phyloP scores from a whole-genome alignment of 2,888 invertebrate genomes.

The Aromia moschata region DNA sequence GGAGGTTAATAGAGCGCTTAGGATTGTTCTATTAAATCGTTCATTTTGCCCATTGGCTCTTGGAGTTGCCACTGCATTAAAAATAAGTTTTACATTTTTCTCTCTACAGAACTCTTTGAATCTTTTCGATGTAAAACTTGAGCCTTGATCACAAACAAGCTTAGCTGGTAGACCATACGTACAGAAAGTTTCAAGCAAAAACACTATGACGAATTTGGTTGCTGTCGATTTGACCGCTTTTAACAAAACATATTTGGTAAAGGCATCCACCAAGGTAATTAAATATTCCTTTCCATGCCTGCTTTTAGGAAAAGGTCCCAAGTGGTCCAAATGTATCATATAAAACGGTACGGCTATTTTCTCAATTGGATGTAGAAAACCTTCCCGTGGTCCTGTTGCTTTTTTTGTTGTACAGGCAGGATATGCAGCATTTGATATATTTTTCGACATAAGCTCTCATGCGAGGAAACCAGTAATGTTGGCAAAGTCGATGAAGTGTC shows the following conservation, averaged over 20 bases:
- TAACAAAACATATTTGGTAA: conserved; percentile 3
- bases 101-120: no score
- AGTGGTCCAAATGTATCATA: conserved; percentile 55
- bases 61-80: no score
- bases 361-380: conserved; percentile 39
- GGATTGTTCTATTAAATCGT: no score
- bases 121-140: no score
- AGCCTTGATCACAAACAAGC: no score
- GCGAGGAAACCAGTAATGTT: conserved; percentile 59
- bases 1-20: no score
- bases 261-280: not conserved
- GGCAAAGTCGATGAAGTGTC: conserved; percentile 49
- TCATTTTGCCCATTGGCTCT: no score
- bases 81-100: no score
- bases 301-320: conserved; percentile 57
- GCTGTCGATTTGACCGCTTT: no score
- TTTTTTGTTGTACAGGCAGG: conserved; percentile 56
- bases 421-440: conserved; percentile 58
- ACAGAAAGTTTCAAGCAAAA: no score
- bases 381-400: conserved; percentile 29
- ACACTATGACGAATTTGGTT: not conserved
- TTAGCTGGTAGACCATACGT: no score
- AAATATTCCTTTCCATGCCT: conserved; percentile 33
- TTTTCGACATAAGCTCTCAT: conserved; percentile 56
- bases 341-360: conserved; percentile 41